Evolutionary conservation across 2,888 invertebrate species (phyloP), one percentile per base, ranked within the genome.

Genomic region (Lasioglossum lativentre): DNA sequence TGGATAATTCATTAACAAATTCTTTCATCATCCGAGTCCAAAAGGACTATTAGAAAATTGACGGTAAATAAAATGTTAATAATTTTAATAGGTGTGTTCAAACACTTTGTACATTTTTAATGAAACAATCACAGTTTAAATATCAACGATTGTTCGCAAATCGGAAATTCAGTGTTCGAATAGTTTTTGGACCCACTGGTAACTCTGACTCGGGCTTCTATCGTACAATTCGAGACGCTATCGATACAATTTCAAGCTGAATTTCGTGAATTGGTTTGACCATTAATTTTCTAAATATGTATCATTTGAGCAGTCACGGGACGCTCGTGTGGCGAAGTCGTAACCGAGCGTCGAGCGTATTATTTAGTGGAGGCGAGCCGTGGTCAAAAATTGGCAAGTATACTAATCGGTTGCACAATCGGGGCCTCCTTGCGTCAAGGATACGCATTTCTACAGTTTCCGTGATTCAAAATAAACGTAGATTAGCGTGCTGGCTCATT

Each of bases 391-490:
- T 45, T 80, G 66, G 82, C 68, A 73, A 71, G 47, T 42, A 52
- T 38, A 38, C 68, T 73, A 79, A 83, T 75, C 83, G 56, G 45
- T 83, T 75, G 72, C 83, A 83, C 66, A 66, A 83, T 47, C 74
- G 27, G 27, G 23, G 47, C 40, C 47, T 68, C 72, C 30, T 73
- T 68, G 34, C 19, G 63, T 34, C 70, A 38, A 38, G 45, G 45
- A 38, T 30, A 59, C 74, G 27, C 74, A 70, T 56, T 56, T 76
- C 74, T 68, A 74, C 72, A 40, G 76, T 74, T 80, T 40, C 68
- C 38, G 19, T 34, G 68, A 83, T 79, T 85, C 74, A 71, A 83
- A 86, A 86, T 84, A 80, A 83, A 80, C 80, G 45, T 56, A 27
- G 74, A 80, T 85, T 80, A 78, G 10, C 14, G 47, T 10, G 19